A percentile compares a stretch with the other conserved stretches of the same genome.
These are phyloP conservation scores for Sitobion miscanthi DNA, from an alignment of 1,140 invertebrate species.

Conservation along the genomic window DNA sequence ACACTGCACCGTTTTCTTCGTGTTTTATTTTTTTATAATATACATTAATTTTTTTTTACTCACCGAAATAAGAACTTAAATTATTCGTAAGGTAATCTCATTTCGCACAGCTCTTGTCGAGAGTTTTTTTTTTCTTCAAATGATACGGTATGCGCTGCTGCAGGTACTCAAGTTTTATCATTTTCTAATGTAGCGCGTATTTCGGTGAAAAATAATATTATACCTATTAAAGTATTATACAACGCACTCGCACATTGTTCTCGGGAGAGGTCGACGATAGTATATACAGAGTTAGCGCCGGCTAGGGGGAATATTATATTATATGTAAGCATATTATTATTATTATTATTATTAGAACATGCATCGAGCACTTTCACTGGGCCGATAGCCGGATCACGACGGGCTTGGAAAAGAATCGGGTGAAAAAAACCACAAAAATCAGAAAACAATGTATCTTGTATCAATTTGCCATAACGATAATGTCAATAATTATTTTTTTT, in stretches of 20 bases:
- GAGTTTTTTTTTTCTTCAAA: neutral
- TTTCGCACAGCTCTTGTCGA: neutral
- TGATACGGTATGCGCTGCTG: neutral
- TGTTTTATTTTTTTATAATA: neutral
- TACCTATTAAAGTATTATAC: neutral
- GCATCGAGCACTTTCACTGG: neutral
- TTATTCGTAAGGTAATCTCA: slow-evolving; percentile 1
- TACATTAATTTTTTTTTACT: neutral
- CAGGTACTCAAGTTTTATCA: neutral
- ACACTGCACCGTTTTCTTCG: neutral
- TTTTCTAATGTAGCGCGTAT: neutral
- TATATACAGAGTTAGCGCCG: neutral
- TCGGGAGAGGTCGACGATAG: neutral
- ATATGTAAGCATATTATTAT: neutral
- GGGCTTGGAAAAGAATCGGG: neutral
- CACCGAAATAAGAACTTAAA: neutral
- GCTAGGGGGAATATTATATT: neutral
- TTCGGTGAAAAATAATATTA: neutral
- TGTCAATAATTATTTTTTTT: neutral
- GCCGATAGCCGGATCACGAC: neutral
- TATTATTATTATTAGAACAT: neutral
- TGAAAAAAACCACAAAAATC: neutral
- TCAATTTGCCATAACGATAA: neutral
- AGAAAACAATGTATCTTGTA: neutral
- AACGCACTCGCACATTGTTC: neutral